phyloP scores from a whole-genome alignment of 2,888 invertebrate species.

The Trachelus iudaicus region DNA sequence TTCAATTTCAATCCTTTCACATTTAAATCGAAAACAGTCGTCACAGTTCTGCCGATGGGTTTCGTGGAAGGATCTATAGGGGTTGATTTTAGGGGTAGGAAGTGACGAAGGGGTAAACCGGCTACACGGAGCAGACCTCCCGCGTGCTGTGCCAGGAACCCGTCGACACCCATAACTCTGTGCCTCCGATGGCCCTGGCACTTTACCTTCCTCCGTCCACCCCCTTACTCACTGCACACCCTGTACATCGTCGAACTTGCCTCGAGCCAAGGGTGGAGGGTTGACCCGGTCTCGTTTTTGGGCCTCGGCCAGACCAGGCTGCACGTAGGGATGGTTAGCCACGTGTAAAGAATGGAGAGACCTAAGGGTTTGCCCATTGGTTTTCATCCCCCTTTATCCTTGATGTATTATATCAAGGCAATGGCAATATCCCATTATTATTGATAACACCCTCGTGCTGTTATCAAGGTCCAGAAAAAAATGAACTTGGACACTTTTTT shows the following conservation, averaged over 20 bases:
- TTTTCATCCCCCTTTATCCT: not conserved
- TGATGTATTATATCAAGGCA: not conserved
- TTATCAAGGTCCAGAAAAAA: not conserved
- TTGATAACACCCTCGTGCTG: not conserved
- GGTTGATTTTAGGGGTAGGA: constrained; percentile 11
- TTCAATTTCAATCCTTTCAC: constrained; percentile 15
- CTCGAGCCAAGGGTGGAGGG: not conserved
- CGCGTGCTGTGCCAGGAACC: constrained; percentile 19
- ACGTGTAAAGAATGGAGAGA: not conserved
- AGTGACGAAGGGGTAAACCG: not conserved
- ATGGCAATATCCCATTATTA: not conserved
- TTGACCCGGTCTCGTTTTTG: not conserved
- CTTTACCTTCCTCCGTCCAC: not conserved
- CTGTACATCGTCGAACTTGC: not conserved
- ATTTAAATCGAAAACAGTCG: constrained; percentile 14
- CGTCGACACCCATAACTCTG: constrained; percentile 28
- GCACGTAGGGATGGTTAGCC: not conserved
- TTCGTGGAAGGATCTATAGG: constrained; percentile 8
- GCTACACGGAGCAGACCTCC: not conserved
- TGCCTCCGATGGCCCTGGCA: not conserved
- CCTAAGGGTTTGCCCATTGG: not conserved
- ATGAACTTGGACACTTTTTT: not conserved
- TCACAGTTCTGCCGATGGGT: not conserved
- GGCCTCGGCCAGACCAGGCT: not conserved
- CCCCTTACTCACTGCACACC: not conserved